Evolutionary conservation across 2,113 vertebrate genomes (phyloP).

Genomic region (Chamaea fasciata): DNA sequence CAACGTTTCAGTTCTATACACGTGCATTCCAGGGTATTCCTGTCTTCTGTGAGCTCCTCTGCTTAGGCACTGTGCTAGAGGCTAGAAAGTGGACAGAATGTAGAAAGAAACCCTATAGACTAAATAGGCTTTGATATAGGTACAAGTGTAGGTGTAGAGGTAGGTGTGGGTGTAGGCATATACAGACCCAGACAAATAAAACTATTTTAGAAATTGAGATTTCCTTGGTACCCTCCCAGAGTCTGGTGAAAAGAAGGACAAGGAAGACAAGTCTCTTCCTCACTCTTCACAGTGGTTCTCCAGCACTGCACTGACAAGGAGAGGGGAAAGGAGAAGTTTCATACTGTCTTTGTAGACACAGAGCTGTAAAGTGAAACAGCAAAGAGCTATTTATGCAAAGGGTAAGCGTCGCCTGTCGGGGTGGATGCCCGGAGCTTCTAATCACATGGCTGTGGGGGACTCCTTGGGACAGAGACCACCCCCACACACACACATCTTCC

Average conservation of each 20-base stretch:
- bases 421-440: neutral
- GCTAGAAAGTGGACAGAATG: neutral
- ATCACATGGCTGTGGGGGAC: neutral
- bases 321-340: neutral
- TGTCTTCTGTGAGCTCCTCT: neutral
- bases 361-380: neutral
- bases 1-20: neutral
- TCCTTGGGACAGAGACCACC: neutral
- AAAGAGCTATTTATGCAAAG: neutral
- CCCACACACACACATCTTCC: neutral
- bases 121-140: neutral
- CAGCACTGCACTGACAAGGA: neutral
- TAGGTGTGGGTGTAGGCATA: neutral
- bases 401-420: accelerated
- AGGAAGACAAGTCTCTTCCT: neutral
- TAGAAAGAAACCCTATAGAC: neutral
- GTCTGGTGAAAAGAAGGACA: neutral
- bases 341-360: neutral
- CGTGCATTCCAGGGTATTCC: neutral
- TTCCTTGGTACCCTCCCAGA: neutral
- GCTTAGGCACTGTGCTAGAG: too few relatives aligned
- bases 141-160: too few relatives aligned
- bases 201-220: neutral
- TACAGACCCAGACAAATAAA: neutral
- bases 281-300: neutral